Base-by-base conservation (phyloP, 64 coral and sea anemone genomes). In the Pocillopora verrucosa region DNA sequence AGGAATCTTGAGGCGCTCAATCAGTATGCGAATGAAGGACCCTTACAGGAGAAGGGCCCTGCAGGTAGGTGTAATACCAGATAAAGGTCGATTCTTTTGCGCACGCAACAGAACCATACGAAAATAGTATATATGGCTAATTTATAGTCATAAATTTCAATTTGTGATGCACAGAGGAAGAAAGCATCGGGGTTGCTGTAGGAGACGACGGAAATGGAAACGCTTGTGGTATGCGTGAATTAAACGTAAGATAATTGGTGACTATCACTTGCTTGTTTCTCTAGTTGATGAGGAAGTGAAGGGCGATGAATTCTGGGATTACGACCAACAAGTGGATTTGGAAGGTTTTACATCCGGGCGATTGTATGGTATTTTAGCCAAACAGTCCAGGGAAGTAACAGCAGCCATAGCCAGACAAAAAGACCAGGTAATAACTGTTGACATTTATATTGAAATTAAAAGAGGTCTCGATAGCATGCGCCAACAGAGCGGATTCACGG, bases 271-370 rank as follows among this genome's bases (percentile, higher is more conserved):
- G 80, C 89, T 36, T 37, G 51, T 9, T 89, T 24, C 15, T 86
- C 34, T 37, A 94, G 93, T 84, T 34, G 88, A 75, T 34, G 85
- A 83, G 11, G 74, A 64, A 41, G 91, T 99, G 78, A 99, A 93
- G 81, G 89, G 74, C 12, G 97, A 99, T 20, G 97, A 99, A 72
- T 99, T 95, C 65, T 99, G 97, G 97, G 97, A 99, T 85, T 99
- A 99, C 56, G 97, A 99, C 69, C 94, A 99, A 26, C 97, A 99
- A 80, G 94, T 99, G 26, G 97, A 99, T 73, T 80, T 99, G 73
- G 97, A 99, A 89, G 97, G 90, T n/a, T 99, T 99, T 58, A 93
- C 91, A 13, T 90, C 91, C 19, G 87, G 88, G 2, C 83, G 93
- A 0, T 99, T 99, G 65, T 99, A 93, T 34, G 79, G 88, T 11